A percentile compares a stretch with the other conserved stretches of the same genome.
Evolutionary conservation across 1,140 invertebrate genomes (phyloP).

Genomic region (Dreissena polymorpha): DNA sequence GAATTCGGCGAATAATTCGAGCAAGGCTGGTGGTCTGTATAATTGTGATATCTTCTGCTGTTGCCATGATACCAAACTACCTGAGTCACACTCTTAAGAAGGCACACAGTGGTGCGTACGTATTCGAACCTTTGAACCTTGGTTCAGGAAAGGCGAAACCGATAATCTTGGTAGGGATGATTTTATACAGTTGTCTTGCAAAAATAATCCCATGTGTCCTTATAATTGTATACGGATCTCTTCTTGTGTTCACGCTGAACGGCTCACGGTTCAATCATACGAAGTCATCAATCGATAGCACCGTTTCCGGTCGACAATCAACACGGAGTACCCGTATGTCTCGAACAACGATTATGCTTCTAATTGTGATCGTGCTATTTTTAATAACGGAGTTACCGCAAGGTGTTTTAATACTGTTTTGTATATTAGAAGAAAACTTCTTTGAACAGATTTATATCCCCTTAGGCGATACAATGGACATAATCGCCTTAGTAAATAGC

Average conservation of each 20-base stretch:
- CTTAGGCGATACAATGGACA: slow-evolving; percentile 94
- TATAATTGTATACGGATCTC: slow-evolving; percentile 79
- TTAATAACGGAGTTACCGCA: slow-evolving; percentile 92
- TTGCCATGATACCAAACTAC: no score
- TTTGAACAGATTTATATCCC: slow-evolving; percentile 75
- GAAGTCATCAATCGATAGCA: slow-evolving; percentile 62
- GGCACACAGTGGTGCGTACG: no score
- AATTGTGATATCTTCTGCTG: no score
- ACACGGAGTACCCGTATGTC: slow-evolving; percentile 84
- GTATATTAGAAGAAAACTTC: slow-evolving; percentile 65
- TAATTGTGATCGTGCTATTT: slow-evolving; percentile 92
- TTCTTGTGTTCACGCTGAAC: slow-evolving; percentile 76
- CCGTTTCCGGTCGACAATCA: background rate
- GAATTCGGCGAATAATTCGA: no score
- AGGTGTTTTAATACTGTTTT: slow-evolving; percentile 79
- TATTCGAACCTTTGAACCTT: no score
- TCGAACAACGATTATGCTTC: slow-evolving; percentile 93
- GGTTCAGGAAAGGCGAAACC: slow-evolving; percentile 52
- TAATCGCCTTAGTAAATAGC: slow-evolving; percentile 93
- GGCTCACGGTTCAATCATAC: slow-evolving; percentile 65
- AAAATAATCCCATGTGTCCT: slow-evolving; percentile 80
- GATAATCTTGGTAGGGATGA: slow-evolving; percentile 68
- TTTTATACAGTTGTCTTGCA: slow-evolving; percentile 71
- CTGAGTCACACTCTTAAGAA: no score
- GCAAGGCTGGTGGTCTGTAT: no score